These are phyloP conservation scores for Caenorhabditis sinica DNA, from an alignment of 2,888 invertebrate species.

Conservation along the genomic window DNA sequence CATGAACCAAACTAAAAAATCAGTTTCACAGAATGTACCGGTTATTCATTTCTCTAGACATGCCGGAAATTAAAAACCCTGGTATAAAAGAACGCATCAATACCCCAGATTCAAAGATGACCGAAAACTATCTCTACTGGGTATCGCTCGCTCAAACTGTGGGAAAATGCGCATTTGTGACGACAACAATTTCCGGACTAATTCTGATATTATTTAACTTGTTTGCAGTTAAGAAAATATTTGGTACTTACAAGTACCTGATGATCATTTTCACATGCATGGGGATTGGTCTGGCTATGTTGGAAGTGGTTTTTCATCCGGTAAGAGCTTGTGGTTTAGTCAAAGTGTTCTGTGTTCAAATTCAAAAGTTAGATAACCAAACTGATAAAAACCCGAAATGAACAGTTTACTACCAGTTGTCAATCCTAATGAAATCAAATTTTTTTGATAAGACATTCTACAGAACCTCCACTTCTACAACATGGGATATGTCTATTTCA, in stretches of 20 bases:
- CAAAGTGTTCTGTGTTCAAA: not conserved
- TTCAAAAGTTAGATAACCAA: too few species aligned
- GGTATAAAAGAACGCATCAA: too few species aligned
- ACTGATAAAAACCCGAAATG: too few species aligned
- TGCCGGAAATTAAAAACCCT: too few species aligned
- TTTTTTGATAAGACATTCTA: not conserved
- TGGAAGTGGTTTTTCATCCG: conserved; percentile 27
- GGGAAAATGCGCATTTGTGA: not conserved
- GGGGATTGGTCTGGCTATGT: not conserved
- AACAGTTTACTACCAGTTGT: too few species aligned
- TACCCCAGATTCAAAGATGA: not conserved
- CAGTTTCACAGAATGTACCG: too few species aligned
- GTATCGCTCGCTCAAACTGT: not conserved
- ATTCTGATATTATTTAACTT: not conserved
- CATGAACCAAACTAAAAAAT: too few species aligned
- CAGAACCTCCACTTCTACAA: conserved; percentile 20
- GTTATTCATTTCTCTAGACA: too few species aligned
- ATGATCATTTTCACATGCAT: not conserved
- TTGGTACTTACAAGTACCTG: conserved; percentile 11
- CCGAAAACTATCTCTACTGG: not conserved
- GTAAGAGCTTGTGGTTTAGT: not conserved
- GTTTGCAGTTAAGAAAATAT: conserved; percentile 3
- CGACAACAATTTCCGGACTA: not conserved
- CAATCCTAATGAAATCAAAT: too few species aligned
- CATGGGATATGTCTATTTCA: conserved; percentile 15